Evolutionary conservation across 1,140 invertebrate genomes (phyloP).

Genomic region (Drosophila kepulauana): DNA sequence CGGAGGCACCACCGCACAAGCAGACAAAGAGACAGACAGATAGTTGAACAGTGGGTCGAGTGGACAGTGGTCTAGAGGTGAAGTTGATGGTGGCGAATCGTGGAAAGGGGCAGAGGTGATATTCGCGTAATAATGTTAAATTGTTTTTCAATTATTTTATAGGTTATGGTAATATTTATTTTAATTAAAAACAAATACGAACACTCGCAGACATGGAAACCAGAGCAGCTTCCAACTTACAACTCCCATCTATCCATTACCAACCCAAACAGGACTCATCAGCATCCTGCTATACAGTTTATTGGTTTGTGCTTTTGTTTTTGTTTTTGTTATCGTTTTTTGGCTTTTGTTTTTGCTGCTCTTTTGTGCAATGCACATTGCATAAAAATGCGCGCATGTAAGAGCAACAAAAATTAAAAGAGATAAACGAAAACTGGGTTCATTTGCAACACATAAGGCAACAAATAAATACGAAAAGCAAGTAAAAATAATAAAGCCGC

Average conservation of each 20-base stretch:
- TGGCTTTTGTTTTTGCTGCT: conserved; percentile 22
- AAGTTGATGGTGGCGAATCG: neutral
- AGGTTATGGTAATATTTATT: conserved; percentile 83
- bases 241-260: neutral
- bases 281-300: conserved; percentile 14
- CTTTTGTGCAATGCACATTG: conserved; percentile 25
- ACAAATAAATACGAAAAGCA: conserved; percentile 46
- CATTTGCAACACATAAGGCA: conserved; percentile 54
- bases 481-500: neutral
- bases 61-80: conserved; percentile 3
- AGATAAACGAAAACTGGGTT: conserved; percentile 41
- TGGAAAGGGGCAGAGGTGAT: neutral
- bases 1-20: neutral
- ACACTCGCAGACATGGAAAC: conserved; percentile 44
- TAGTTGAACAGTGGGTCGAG: neutral
- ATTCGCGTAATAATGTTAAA: conserved; percentile 71
- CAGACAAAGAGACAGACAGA: neutral
- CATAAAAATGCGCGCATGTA: conserved; percentile 22
- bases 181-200: conserved; percentile 82
- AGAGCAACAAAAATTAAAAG: conserved; percentile 26
- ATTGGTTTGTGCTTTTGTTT: conserved; percentile 19
- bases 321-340: conserved; percentile 32
- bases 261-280: conserved; percentile 18
- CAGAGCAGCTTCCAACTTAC: conserved; percentile 8
- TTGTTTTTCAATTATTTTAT: conserved; percentile 84